A percentile compares a stretch with the other conserved stretches of the same genome.
These are phyloP conservation scores for Danio tinwini DNA, from an alignment of 2,797 vertebrate species.

Conservation along the genomic window DNA sequence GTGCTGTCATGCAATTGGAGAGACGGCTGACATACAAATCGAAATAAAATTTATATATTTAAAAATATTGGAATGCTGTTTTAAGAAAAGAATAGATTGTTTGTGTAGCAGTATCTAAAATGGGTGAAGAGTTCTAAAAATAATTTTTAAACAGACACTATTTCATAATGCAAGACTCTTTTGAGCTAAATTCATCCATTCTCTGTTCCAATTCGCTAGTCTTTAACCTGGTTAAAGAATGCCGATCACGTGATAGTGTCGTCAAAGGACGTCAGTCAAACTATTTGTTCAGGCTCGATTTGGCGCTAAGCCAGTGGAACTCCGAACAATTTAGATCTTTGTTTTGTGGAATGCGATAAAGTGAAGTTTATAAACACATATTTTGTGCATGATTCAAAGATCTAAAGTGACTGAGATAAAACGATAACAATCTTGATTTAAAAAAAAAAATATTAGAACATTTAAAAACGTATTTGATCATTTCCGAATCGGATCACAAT, in stretches of 20 bases:
- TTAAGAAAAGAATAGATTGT: too few relatives aligned
- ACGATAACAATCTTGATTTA: not conserved
- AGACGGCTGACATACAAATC: not conserved
- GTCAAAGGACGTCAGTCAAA: constrained; percentile 44
- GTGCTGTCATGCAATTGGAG: not conserved
- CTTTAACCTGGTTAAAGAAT: constrained; percentile 35
- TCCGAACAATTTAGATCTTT: not conserved
- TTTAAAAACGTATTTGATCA: not conserved
- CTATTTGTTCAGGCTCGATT: constrained; percentile 35
- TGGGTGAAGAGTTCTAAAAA: not conserved
- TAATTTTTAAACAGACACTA: not conserved
- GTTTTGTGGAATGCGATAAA: not conserved
- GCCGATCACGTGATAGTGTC: constrained; percentile 42
- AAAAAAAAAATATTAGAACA: too few relatives aligned
- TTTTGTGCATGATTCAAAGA: not conserved
- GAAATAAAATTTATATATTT: not conserved
- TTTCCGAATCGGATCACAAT: not conserved
- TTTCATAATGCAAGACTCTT: not conserved
- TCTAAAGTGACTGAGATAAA: not conserved
- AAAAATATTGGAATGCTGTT: not conserved
- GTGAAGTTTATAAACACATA: not conserved
- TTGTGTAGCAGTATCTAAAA: too few relatives aligned
- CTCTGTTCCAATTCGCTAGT: constrained; percentile 1
- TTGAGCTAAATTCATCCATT: not conserved
- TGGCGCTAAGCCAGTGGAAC: constrained; percentile 18